phyloP scores from a whole-genome alignment of 2,888 invertebrate genomes.

The Xanthia icteritia region DNA sequence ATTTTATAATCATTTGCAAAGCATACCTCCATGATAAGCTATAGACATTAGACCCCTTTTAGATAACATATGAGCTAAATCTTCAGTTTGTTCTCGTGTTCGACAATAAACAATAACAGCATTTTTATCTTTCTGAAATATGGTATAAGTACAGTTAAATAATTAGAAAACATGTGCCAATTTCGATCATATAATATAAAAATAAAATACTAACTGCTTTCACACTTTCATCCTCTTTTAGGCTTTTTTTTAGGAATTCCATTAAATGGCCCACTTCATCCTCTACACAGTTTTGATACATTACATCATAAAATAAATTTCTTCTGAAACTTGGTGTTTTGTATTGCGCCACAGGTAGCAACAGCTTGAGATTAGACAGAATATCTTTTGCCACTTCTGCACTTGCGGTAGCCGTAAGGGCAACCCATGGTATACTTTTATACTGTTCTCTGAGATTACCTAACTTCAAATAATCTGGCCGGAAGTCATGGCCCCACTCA shows the following conservation, averaged over 20 bases:
- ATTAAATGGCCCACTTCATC: conserved; percentile 95
- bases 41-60: conserved; percentile 93
- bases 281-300: conserved; percentile 95
- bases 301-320: conserved; percentile 98
- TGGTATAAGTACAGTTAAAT: conserved; percentile 15
- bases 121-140: conserved; percentile 87
- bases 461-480: conserved; percentile 98
- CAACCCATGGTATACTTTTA: conserved; percentile 95
- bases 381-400: conserved; percentile 95
- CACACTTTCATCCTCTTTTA: conserved; percentile 90
- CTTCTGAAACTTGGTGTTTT: conserved; percentile 97
- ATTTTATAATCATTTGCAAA: conserved; percentile 34
- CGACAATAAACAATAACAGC: conserved; percentile 99
- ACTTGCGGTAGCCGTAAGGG: conserved; percentile 98
- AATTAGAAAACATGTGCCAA: conserved; percentile 1
- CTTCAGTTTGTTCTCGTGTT: conserved; percentile 97
- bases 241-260: conserved; percentile 92
- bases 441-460: conserved; percentile 91
- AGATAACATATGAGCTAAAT: conserved; percentile 94
- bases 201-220: conserved; percentile 82
- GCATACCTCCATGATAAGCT: conserved; percentile 96
- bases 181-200: background rate
- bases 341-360: conserved; percentile 93
- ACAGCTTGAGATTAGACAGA: conserved; percentile 92
- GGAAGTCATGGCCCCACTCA: conserved; percentile 99